These are phyloP conservation scores for Hydropsyche betteni DNA, from an alignment of 2,888 invertebrate species.

Conservation along the genomic window DNA sequence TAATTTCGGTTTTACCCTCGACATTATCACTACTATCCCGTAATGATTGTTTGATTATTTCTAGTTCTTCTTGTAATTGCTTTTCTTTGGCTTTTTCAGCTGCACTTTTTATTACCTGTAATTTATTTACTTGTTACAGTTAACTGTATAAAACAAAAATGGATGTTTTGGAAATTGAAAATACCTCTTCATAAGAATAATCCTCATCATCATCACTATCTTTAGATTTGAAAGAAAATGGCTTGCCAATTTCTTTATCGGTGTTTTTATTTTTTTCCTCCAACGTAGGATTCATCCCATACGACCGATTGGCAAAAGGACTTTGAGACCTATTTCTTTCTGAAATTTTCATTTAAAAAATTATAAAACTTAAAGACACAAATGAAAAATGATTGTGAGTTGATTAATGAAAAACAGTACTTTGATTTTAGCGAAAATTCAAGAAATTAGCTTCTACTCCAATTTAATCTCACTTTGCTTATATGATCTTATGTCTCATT, in stretches of 20 bases:
- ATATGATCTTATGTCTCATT: no score
- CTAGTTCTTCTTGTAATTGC: constrained; percentile 67
- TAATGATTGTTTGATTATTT: constrained; percentile 64
- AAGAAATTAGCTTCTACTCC: no score
- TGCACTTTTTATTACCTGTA: constrained; percentile 75
- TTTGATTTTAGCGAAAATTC: no score
- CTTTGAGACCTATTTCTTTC: neutral
- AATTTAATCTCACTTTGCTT: no score
- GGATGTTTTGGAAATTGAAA: neutral
- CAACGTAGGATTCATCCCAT: constrained; percentile 33
- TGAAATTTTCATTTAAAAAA: neutral
- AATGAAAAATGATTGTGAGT: neutral
- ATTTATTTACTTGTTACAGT: constrained; percentile 43
- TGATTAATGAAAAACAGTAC: no score
- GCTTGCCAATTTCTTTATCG: constrained; percentile 13
- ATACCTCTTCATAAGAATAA: constrained; percentile 81
- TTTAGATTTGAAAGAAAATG: constrained; percentile 56
- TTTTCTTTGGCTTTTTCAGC: constrained; percentile 76
- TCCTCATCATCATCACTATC: constrained; percentile 77
- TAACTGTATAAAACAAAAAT: no score
- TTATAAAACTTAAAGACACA: neutral
- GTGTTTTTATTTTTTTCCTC: constrained; percentile 25
- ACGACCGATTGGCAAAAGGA: constrained; percentile 20
- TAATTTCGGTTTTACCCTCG: constrained; percentile 50
- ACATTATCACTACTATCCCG: constrained; percentile 54